phyloP scores from a whole-genome alignment of 2,888 invertebrate genomes.

The Heliconius charithonia region DNA sequence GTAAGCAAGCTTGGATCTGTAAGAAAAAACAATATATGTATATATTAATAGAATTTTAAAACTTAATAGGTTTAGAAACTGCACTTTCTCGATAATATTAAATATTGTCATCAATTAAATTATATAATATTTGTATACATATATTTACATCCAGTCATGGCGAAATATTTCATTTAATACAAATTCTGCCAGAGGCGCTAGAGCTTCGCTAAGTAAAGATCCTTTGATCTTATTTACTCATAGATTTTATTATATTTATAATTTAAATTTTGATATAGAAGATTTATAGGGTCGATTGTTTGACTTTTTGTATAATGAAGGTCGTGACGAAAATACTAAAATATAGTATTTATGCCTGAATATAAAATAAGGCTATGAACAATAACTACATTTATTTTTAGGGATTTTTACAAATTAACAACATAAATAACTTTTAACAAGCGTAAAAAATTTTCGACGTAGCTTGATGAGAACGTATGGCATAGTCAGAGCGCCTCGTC shows the following conservation, averaged over 20 bases:
- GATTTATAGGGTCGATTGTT: not conserved
- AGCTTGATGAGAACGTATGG: too few species aligned
- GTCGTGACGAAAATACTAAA: not conserved
- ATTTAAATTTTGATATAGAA: not conserved
- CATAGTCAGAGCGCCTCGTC: too few species aligned
- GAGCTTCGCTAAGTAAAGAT: not conserved
- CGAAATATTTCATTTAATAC: constrained; percentile 1
- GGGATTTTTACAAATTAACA: too few species aligned
- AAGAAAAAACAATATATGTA: too few species aligned
- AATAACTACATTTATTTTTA: not conserved
- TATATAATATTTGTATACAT: too few species aligned
- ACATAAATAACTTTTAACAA: too few species aligned
- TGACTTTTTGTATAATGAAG: not conserved
- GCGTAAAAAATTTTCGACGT: too few species aligned
- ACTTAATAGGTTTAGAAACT: too few species aligned
- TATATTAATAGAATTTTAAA: too few species aligned
- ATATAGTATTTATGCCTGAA: not conserved
- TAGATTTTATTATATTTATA: not conserved
- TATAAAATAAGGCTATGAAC: not conserved
- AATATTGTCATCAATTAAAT: too few species aligned
- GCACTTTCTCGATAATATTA: too few species aligned
- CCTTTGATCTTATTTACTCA: not conserved
- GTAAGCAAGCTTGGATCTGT: too few species aligned
- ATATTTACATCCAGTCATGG: not conserved
- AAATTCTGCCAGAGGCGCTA: not conserved